These are phyloP conservation scores for Sisyra terminalis DNA, from an alignment of 2,888 invertebrate genomes.

Conservation along the genomic window DNA sequence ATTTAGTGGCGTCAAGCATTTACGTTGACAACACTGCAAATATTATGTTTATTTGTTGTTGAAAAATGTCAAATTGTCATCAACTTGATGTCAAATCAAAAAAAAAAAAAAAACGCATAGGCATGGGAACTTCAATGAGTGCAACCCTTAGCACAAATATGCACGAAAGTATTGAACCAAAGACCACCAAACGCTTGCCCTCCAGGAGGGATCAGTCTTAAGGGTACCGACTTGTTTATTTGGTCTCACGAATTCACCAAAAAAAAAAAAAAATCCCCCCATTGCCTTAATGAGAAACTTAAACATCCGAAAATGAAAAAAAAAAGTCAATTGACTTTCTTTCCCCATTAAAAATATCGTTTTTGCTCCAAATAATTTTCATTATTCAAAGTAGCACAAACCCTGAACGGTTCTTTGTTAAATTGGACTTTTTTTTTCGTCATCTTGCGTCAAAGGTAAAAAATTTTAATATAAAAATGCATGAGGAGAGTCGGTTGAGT, in stretches of 20 bases:
- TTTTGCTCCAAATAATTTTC: not conserved
- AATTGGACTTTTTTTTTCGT: not conserved
- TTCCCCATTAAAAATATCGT: no score
- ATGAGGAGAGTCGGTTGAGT: no score
- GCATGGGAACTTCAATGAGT: not conserved
- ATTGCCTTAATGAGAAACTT: no score
- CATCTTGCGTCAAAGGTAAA: no score
- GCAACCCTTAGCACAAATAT: not conserved
- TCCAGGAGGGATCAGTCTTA: no score
- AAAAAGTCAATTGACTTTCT: no score
- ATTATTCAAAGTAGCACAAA: not conserved
- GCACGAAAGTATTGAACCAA: not conserved
- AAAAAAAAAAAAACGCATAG: not conserved
- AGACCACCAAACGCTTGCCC: not conserved
- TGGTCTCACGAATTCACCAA: no score
- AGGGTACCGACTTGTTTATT: no score
- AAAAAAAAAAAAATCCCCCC: no score
- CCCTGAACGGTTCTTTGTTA: not conserved
- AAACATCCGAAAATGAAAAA: no score
- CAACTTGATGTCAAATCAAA: slow-evolving; percentile 6
- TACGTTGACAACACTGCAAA: no score
- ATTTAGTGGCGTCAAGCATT: slow-evolving; percentile 7
- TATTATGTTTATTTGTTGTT: no score
- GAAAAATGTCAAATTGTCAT: slow-evolving; percentile 8
- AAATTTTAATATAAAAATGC: not conserved